Evolutionary conservation across 2,888 invertebrate genomes (phyloP), one percentile per base, ranked within the genome.

Genomic region (Brachylomia viminalis): DNA sequence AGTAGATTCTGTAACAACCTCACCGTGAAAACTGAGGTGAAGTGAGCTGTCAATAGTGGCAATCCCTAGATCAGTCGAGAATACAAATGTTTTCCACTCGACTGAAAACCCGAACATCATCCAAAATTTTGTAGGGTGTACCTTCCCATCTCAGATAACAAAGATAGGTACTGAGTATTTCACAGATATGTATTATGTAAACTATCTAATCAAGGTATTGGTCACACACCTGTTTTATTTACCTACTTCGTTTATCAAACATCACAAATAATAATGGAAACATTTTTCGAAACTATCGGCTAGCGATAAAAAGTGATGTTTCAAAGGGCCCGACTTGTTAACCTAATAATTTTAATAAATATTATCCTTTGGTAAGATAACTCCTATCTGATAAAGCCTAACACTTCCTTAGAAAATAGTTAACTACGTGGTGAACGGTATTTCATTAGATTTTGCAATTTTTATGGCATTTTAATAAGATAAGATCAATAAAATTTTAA

Each of bases 281-380:
- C 64, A 68, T 71, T 69, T 82, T 68, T 61, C 61, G 38, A 38
- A 83, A 71, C 72, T 64, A 45, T 45, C 47, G 7, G 8, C 13
- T 17, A 17, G 2, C 20, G 69, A 74, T 71, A 68, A 75, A 42
- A 65, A 38, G 17, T 47, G 27, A 58, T 65, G 58, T 23, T 23
- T 72, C 61, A 83, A 83, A 83, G 47, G 68, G 33, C 33, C 86
- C 79, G 84, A 42, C 78, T 47, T 76, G 77, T 72, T 45, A 59
- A 33, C 58, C 52, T 27, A 67, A 72, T 86, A 61, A 45, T 61
- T 77, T 71, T 65, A 72, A 65, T 73, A 75, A 70, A 70, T 82
- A 75, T 64, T 65, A 62, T 62, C 17, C 38, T 61, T 74, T 62
- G 4, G 33, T 56, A 61, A 42, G 66, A 73, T 84, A 67, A 42